Percentiles rank a stretch among this genome's conserved stretches.
Evolutionary conservation across 2,888 invertebrate genomes (phyloP).

Genomic region (Geophilus truncorum): DNA sequence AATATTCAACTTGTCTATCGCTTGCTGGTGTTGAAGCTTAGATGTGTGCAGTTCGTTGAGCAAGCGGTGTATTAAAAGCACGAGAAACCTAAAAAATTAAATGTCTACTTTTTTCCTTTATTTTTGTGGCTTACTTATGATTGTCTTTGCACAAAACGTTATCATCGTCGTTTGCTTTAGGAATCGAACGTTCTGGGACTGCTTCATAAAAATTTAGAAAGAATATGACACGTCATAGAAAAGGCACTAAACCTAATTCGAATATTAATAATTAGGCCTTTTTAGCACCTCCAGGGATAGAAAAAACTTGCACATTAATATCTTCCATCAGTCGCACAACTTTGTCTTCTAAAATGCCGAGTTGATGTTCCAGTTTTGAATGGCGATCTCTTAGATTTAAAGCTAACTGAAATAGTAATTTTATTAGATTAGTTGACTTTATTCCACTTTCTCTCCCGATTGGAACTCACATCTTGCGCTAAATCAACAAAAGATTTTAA

Average conservation of each 20-base stretch:
- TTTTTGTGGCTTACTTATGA: not conserved
- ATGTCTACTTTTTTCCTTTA: not conserved
- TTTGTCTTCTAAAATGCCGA: not conserved
- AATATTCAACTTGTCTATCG: conserved; percentile 14
- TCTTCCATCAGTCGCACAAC: not conserved
- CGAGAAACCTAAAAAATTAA: not conserved
- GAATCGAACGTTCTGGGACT: not conserved
- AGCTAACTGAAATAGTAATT: not conserved
- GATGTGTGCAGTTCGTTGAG: not conserved
- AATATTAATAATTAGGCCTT: not conserved
- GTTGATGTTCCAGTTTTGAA: conserved; percentile 1
- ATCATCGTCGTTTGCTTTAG: not conserved
- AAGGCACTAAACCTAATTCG: not conserved
- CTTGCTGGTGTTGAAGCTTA: not conserved
- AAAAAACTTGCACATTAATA: not conserved
- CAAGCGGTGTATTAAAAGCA: not conserved
- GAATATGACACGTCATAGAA: too few species aligned
- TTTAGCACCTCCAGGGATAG: not conserved
- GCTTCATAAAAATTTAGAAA: too few species aligned
- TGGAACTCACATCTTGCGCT: not conserved
- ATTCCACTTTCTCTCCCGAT: too few species aligned
- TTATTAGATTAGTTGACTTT: too few species aligned
- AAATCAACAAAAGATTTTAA: not conserved
- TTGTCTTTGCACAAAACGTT: not conserved
- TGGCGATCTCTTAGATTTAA: not conserved